phyloP scores from a whole-genome alignment of 2,888 invertebrate genomes.

The Cheilosia variabilis region DNA sequence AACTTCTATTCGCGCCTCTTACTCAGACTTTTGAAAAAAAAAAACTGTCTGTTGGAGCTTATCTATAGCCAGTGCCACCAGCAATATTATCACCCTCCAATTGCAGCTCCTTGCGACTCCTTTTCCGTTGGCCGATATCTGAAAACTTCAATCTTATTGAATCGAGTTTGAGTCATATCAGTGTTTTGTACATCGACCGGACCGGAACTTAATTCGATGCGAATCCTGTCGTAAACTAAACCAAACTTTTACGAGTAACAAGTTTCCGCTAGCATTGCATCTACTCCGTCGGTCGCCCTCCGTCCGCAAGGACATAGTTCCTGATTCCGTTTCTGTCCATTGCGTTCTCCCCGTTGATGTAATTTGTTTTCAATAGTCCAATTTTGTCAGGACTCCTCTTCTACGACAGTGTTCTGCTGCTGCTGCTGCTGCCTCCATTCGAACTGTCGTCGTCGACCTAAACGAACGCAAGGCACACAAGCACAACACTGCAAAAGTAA shows the following conservation, averaged over 20 bases:
- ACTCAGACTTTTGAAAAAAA: no score
- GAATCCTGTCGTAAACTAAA: conserved; percentile 44
- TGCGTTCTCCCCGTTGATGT: conserved; percentile 56
- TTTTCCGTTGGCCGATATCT: conserved; percentile 33
- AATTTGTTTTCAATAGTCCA: conserved; percentile 73
- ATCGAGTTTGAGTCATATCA: conserved; percentile 62
- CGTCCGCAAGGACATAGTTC: background rate
- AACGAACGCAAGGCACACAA: conserved; percentile 5
- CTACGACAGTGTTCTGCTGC: conserved; percentile 6
- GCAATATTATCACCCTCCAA: background rate
- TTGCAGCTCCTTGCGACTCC: background rate
- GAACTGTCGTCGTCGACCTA: background rate
- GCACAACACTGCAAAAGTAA: conserved; percentile 44
- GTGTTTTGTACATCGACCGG: conserved; percentile 39
- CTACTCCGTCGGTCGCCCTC: background rate
- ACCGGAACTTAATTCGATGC: conserved; percentile 57
- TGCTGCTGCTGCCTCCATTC: conserved; percentile 7
- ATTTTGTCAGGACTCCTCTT: conserved; percentile 52
- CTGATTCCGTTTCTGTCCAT: conserved; percentile 41
- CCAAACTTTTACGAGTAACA: conserved; percentile 44
- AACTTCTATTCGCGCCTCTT: no score
- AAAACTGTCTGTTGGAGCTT: no score
- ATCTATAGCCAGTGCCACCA: no score
- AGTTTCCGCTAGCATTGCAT: conserved; percentile 30
- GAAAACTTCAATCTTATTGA: conserved; percentile 65